phyloP scores from a whole-genome alignment of 2,113 vertebrate species.

The Dasyornis broadbenti region DNA sequence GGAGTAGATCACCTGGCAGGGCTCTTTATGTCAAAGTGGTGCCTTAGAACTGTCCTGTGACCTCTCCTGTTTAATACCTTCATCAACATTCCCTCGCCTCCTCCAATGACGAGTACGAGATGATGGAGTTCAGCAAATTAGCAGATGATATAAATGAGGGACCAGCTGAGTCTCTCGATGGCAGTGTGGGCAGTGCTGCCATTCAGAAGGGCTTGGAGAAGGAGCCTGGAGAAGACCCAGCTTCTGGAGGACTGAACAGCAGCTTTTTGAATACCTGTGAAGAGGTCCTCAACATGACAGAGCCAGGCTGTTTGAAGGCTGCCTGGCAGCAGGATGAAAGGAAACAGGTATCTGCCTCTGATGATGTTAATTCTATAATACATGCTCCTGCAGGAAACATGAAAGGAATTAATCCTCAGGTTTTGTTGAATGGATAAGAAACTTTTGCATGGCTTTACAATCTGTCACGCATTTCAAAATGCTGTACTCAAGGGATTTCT shows the following conservation, averaged over 20 bases:
- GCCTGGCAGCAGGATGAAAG: neutral
- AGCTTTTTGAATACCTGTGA: neutral
- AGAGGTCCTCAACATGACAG: neutral
- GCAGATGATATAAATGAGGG: neutral
- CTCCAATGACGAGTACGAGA: neutral
- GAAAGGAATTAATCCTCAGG: neutral
- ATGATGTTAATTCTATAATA: neutral
- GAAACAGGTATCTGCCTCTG: neutral
- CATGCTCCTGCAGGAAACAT: neutral
- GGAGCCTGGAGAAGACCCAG: neutral
- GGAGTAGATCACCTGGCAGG: neutral
- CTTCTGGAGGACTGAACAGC: neutral
- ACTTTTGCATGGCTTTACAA: neutral
- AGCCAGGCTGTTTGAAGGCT: neutral
- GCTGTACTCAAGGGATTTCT: neutral
- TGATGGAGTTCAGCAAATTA: neutral
- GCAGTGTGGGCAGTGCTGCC: neutral
- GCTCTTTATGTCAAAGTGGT: neutral
- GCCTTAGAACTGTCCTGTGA: neutral
- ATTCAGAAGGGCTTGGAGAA: neutral
- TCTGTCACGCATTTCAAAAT: neutral
- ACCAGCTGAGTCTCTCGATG: neutral
- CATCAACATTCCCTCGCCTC: neutral
- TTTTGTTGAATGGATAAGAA: neutral
- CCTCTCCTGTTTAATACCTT: neutral